phyloP scores from a whole-genome alignment of 35 echinoderm and acorn worm species.

The Ophiothrix spiculata region DNA sequence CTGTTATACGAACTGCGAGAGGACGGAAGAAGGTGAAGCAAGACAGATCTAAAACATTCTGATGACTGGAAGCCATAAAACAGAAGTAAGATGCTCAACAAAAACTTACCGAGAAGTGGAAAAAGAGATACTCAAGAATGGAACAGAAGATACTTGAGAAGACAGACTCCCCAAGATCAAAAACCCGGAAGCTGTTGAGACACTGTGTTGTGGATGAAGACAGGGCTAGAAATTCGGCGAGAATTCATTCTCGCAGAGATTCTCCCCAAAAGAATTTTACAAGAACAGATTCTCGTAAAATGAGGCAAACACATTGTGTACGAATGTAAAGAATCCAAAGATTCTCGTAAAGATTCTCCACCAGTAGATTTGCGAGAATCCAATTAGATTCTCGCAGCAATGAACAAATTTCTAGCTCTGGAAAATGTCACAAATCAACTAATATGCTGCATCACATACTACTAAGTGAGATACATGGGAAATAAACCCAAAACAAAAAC shows the following conservation, averaged over 20 bases:
- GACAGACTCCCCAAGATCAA: not conserved
- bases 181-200: not conserved
- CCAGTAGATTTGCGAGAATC: too few relatives aligned
- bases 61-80: not conserved
- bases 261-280: too few relatives aligned
- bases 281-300: too few relatives aligned
- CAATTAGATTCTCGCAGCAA: too few relatives aligned
- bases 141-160: not conserved
- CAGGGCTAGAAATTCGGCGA: too few relatives aligned
- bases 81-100: not conserved
- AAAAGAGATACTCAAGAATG: constrained; percentile 1
- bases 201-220: not conserved
- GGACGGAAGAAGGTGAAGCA: constrained; percentile 7
- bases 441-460: constrained; percentile 1
- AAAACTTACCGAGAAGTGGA: not conserved
- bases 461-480: not conserved
- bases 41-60: not conserved
- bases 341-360: too few relatives aligned
- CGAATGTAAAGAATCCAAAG: too few relatives aligned
- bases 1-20: not conserved
- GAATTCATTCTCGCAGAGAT: too few relatives aligned
- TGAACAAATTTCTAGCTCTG: too few relatives aligned
- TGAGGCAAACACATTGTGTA: too few relatives aligned
- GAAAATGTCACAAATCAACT: not conserved
- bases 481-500: not conserved